A percentile compares a stretch with the other conserved stretches of the same genome.
Conservation (phyloP, 2,797 vertebrate genomes). For the Cebuella pygmaea region DNA sequence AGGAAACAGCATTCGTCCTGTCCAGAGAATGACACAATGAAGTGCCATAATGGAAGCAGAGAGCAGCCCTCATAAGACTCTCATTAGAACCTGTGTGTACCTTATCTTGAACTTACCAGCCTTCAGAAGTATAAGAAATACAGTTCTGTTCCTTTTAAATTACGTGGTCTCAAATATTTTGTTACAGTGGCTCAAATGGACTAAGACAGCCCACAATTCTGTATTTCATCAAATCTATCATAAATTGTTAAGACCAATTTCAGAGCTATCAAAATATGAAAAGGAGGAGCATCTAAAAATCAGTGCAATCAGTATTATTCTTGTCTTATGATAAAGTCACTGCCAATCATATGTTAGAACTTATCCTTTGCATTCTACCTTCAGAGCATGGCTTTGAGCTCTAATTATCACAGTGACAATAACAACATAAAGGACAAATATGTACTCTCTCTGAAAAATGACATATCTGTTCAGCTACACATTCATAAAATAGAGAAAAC, state of each 20-base stretch:
- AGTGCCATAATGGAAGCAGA: not conserved
- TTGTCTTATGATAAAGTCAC: conserved; percentile 2
- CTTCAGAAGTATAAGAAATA: not conserved
- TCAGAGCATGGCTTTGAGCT: not conserved
- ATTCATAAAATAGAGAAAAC: conserved; percentile 47
- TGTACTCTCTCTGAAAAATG: not conserved
- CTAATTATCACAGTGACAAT: not conserved
- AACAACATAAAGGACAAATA: conserved; percentile 54
- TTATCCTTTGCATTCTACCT: not conserved
- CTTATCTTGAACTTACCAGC: not conserved
- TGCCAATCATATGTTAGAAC: not conserved
- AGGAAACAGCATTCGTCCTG: not conserved
- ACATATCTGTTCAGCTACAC: not conserved
- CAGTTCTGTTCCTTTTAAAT: not conserved
- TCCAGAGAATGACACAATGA: not conserved
- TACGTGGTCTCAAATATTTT: not conserved
- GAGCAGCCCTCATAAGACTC: not conserved
- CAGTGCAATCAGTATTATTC: not conserved
- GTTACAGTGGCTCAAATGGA: not conserved
- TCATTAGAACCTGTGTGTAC: not conserved
- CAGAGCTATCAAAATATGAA: conserved; percentile 25
- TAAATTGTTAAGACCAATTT: conserved; percentile 3
- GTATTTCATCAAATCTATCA: conserved; percentile 19
- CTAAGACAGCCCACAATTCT: not conserved
- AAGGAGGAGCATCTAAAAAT: conserved; percentile 15